Evolutionary conservation across 2,888 invertebrate genomes (phyloP).

Genomic region (Sphaerophoria taeniata): DNA sequence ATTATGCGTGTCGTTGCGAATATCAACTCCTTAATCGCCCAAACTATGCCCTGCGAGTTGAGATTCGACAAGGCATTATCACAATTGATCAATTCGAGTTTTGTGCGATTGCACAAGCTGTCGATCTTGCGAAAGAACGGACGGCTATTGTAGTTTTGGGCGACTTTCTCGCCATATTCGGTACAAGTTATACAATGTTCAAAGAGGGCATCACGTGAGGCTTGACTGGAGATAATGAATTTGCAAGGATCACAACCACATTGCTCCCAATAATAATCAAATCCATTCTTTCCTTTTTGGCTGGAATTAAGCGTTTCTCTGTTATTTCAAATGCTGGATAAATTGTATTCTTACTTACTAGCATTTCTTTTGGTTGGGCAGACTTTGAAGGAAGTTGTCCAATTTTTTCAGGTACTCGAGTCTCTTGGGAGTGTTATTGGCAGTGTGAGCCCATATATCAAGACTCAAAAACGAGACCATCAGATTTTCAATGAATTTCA

Average conservation of each 20-base stretch:
- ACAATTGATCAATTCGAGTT: background rate
- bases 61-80: background rate
- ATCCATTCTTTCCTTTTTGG: background rate
- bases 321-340: background rate
- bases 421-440: conserved; percentile 77
- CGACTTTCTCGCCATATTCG: conserved; percentile 12
- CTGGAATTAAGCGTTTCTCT: background rate
- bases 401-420: conserved; percentile 78
- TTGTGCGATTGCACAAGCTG: conserved; percentile 8
- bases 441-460: conserved; percentile 83
- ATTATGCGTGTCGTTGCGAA: conserved; percentile 16
- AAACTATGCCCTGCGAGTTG: conserved; percentile 11
- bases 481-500: conserved; percentile 85
- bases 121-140: conserved; percentile 14
- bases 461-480: conserved; percentile 86
- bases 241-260: background rate
- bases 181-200: background rate
- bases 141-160: background rate
- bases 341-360: background rate
- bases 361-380: conserved; percentile 75
- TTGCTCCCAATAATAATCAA: background rate
- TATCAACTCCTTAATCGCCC: conserved; percentile 28
- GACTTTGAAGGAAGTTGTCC: conserved; percentile 77
- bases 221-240: background rate
- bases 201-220: background rate